These are phyloP conservation scores for Thamnophis sirtalis DNA, from an alignment of 2,113 vertebrate genomes.

Conservation along the genomic window DNA sequence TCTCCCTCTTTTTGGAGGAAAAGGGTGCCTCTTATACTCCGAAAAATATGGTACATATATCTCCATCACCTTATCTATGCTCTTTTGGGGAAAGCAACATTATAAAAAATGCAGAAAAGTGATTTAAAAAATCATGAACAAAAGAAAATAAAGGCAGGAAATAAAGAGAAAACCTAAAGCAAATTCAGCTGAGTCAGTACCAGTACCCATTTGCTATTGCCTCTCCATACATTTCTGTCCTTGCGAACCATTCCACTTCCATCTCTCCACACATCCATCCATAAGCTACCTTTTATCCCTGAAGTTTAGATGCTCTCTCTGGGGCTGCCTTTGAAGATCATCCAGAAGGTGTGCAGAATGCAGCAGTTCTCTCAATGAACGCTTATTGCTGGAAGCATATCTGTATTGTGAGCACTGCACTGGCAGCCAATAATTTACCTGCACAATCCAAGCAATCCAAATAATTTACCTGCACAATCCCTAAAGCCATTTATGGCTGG, in stretches of 20 bases:
- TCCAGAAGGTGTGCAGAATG: not conserved
- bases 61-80: not conserved
- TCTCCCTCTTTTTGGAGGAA: no score
- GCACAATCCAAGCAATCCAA: not conserved
- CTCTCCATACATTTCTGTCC: not conserved
- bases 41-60: not conserved
- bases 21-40: no score
- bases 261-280: not conserved
- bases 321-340: not conserved
- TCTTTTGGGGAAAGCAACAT: not conserved
- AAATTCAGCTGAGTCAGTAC: not conserved
- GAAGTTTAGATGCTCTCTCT: not conserved
- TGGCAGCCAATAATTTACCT: not conserved
- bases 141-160: not conserved
- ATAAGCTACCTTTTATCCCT: not conserved
- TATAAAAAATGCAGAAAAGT: not conserved
- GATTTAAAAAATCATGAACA: not conserved
- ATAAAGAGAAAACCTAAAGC: not conserved
- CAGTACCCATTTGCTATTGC: not conserved
- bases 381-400: not conserved
- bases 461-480: not conserved
- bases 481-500: not conserved
- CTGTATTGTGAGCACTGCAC: not conserved
- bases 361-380: not conserved
- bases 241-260: not conserved